Evolutionary conservation across 2,113 vertebrate species (phyloP).

Genomic region (Pachypanchax playfairii): DNA sequence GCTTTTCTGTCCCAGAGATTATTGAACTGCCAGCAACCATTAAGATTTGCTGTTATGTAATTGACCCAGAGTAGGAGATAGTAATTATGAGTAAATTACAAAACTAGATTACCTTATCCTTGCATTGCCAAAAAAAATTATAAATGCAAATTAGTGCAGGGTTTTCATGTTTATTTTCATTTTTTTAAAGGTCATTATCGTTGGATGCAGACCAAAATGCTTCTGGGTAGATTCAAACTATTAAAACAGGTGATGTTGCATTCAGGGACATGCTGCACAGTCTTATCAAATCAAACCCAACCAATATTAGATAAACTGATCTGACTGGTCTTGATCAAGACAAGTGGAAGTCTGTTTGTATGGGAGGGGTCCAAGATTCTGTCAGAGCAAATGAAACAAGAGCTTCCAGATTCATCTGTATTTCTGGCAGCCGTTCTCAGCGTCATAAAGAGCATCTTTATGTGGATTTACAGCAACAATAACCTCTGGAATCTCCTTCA

Average conservation of each 20-base stretch:
- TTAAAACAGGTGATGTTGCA: neutral
- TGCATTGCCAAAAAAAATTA: neutral
- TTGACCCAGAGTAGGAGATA: neutral
- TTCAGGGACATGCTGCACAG: neutral
- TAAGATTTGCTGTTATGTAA: conserved; percentile 17
- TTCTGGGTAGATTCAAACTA: neutral
- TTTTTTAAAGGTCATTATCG: neutral
- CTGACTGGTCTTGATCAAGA: conserved; percentile 1
- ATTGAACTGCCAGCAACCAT: neutral
- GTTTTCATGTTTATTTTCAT: neutral
- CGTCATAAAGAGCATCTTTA: neutral
- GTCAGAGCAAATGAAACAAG: conserved; percentile 10
- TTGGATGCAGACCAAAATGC: neutral
- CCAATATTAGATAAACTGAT: conserved; percentile 1
- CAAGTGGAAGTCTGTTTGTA: neutral
- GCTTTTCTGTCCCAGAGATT: too few relatives aligned
- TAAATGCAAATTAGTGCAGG: neutral
- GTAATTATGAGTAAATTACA: neutral
- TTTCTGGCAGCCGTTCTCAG: neutral
- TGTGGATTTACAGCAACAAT: neutral
- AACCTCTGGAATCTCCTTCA: neutral
- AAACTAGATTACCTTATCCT: neutral
- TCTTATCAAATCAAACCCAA: conserved; percentile 11
- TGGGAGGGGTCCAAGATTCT: conserved; percentile 6
- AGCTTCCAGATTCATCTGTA: neutral